These are phyloP conservation scores for Tortricodes alternella DNA, from an alignment of 2,888 invertebrate genomes.

Conservation along the genomic window DNA sequence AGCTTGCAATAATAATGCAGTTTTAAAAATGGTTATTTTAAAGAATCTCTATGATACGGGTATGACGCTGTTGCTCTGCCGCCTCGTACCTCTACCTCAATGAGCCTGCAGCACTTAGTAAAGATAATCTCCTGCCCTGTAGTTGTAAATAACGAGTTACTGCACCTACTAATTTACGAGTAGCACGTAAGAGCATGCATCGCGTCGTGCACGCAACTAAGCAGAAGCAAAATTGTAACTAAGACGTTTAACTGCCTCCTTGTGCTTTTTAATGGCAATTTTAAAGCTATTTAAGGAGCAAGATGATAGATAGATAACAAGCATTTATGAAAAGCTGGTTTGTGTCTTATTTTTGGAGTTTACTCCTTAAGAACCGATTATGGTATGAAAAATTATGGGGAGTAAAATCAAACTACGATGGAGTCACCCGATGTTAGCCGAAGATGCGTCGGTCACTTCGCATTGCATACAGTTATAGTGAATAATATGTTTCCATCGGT, in stretches of 20 bases:
- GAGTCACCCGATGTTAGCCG: too few relatives aligned
- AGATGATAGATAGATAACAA: slow-evolving; percentile 4
- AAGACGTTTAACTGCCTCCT: slow-evolving; percentile 3
- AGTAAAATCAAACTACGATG: too few relatives aligned
- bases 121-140: slow-evolving; percentile 55
- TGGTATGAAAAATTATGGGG: too few relatives aligned
- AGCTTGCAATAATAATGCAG: too few relatives aligned
- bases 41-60: too few relatives aligned
- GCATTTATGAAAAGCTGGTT: background rate
- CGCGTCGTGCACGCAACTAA: slow-evolving; percentile 4
- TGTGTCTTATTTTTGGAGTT: too few relatives aligned
- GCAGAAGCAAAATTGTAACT: slow-evolving; percentile 14
- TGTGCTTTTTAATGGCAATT: slow-evolving; percentile 21
- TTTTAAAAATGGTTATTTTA: too few relatives aligned
- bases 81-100: background rate
- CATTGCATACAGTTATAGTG: too few relatives aligned
- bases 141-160: slow-evolving; percentile 59
- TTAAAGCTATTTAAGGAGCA: slow-evolving; percentile 10
- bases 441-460: too few relatives aligned
- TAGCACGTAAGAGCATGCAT: slow-evolving; percentile 26
- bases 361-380: too few relatives aligned
- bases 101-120: slow-evolving; percentile 60
- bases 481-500: too few relatives aligned
- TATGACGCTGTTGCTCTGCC: background rate
- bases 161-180: slow-evolving; percentile 60